These are phyloP conservation scores for Yponomeuta sedellus DNA, from an alignment of 2,888 invertebrate species.

Conservation along the genomic window DNA sequence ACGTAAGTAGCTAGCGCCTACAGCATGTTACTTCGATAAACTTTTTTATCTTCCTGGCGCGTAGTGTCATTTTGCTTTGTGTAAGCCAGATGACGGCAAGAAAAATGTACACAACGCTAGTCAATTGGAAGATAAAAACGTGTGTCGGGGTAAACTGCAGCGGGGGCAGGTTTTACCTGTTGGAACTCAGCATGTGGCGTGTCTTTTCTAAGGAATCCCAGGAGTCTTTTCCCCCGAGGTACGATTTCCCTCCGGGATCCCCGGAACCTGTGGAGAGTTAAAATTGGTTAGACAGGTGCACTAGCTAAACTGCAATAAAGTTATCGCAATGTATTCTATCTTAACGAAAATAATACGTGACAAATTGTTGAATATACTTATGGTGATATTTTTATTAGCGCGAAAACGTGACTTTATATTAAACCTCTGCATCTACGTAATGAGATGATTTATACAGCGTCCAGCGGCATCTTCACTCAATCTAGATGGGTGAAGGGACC, in stretches of 20 bases:
- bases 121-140: background rate
- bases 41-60: too few species aligned
- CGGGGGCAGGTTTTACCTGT: conserved; percentile 40
- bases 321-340: background rate
- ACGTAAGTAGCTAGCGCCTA: too few species aligned
- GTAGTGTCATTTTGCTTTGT: too few species aligned
- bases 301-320: background rate
- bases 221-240: conserved; percentile 79
- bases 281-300: background rate
- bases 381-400: background rate
- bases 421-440: too few species aligned
- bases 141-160: background rate
- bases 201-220: conserved; percentile 91
- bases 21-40: too few species aligned
- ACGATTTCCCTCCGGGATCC: conserved; percentile 61
- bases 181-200: conserved; percentile 80
- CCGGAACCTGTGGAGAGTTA: conserved; percentile 38
- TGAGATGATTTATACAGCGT: too few species aligned
- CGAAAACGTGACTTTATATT: background rate
- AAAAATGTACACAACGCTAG: too few species aligned
- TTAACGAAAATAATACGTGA: background rate
- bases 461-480: too few species aligned
- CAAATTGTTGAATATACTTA: background rate
- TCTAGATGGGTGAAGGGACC: too few species aligned
- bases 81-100: background rate